These are phyloP conservation scores for Ifrita kowaldi DNA, from an alignment of 2,113 vertebrate species.

Conservation along the genomic window DNA sequence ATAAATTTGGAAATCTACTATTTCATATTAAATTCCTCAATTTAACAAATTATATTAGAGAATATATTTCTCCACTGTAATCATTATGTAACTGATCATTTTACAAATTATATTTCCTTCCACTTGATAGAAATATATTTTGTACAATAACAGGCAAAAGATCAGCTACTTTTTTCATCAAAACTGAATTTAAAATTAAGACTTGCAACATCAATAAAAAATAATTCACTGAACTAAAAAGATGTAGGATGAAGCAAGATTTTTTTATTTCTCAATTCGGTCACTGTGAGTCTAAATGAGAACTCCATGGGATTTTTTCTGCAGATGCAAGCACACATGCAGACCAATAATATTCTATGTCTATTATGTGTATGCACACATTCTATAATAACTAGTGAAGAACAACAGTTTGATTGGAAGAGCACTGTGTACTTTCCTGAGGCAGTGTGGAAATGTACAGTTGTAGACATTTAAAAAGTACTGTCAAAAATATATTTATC, in stretches of 20 bases:
- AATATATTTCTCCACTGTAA: conserved; percentile 55
- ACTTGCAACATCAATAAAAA: conserved; percentile 15
- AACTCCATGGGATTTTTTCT: neutral
- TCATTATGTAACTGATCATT: conserved; percentile 70
- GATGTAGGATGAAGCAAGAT: neutral
- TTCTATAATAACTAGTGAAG: neutral
- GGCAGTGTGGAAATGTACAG: neutral
- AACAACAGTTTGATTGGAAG: neutral
- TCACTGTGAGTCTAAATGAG: neutral
- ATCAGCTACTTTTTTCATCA: conserved; percentile 61
- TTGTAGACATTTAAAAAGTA: neutral
- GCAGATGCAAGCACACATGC: neutral
- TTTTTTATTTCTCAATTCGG: neutral
- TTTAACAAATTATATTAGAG: conserved; percentile 70
- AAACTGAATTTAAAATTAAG: conserved; percentile 35
- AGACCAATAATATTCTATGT: neutral
- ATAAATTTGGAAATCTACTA: conserved; percentile 73
- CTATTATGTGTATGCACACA: neutral
- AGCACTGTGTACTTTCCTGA: neutral
- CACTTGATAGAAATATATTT: conserved; percentile 69
- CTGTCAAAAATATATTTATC: neutral
- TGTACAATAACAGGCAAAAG: conserved; percentile 62
- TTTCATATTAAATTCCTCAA: conserved; percentile 67
- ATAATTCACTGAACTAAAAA: neutral
- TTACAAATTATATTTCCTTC: conserved; percentile 70